Evolutionary conservation across 2,888 invertebrate species (phyloP).

Genomic region (Ypsolopha sequella): DNA sequence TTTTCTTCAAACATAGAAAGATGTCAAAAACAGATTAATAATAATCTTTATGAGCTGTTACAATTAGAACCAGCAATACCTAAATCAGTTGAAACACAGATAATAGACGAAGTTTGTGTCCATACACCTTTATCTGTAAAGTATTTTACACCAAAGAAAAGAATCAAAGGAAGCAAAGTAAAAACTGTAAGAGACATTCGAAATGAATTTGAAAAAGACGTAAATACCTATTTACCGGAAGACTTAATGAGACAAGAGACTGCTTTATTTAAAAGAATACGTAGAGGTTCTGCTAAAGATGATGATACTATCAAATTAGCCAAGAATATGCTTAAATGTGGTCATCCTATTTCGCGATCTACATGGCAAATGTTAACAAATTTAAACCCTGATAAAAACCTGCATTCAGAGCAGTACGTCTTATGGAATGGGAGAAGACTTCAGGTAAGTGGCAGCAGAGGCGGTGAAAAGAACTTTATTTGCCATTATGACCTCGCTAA

Average conservation of each 20-base stretch:
- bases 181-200: slow-evolving; percentile 50
- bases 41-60: slow-evolving; percentile 39
- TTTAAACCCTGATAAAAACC: slow-evolving; percentile 40
- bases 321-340: slow-evolving; percentile 32
- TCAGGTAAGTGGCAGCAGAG: slow-evolving; percentile 44
- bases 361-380: slow-evolving; percentile 58
- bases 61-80: slow-evolving; percentile 31
- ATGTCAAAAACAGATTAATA: slow-evolving; percentile 21
- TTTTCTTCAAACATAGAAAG: slow-evolving; percentile 41
- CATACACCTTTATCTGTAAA: slow-evolving; percentile 42
- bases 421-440: slow-evolving; percentile 44
- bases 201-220: slow-evolving; percentile 41
- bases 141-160: slow-evolving; percentile 41
- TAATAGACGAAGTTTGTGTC: slow-evolving; percentile 19
- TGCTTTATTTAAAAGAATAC: slow-evolving; percentile 42
- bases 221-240: slow-evolving; percentile 27
- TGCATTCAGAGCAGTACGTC: slow-evolving; percentile 37
- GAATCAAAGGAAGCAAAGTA: slow-evolving; percentile 30
- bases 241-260: slow-evolving; percentile 45
- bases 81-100: slow-evolving; percentile 11
- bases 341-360: slow-evolving; percentile 39
- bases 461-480: slow-evolving; percentile 45
- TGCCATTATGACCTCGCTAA: slow-evolving; percentile 31
- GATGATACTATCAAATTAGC: slow-evolving; percentile 39
- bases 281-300: slow-evolving; percentile 32